Conservation (phyloP, 2,797 vertebrate species). For the Xerus rutilus region DNA sequence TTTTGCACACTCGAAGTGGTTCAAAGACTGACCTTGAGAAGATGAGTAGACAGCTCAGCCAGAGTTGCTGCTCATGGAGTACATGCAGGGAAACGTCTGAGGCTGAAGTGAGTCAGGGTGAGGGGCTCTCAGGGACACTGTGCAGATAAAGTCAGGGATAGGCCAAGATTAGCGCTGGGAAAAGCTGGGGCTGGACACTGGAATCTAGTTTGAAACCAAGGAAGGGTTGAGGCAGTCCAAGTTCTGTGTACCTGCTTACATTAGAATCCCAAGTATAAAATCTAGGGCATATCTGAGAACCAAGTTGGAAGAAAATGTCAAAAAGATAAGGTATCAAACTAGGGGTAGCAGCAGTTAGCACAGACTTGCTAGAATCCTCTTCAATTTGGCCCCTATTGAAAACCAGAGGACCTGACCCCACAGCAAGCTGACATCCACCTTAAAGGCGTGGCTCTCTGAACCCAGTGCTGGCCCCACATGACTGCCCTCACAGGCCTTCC, state of each 20-base stretch:
- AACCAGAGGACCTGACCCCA: neutral
- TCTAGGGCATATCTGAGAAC: neutral
- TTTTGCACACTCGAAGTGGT: neutral
- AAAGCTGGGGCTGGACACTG: neutral
- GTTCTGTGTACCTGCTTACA: neutral
- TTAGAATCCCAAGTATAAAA: neutral
- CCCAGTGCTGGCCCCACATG: neutral
- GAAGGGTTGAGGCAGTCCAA: neutral
- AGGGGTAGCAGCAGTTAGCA: neutral
- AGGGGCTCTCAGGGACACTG: neutral
- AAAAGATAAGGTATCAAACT: neutral
- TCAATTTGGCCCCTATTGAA: neutral
- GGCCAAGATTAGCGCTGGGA: neutral
- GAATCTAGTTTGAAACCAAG: constrained; percentile 23
- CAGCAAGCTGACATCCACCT: neutral
- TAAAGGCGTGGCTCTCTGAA: neutral
- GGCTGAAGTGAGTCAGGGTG: neutral
- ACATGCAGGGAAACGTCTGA: neutral
- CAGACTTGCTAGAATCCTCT: neutral
- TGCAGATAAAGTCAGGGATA: neutral
- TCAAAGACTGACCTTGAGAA: constrained; percentile 16
- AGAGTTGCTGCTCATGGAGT: neutral
- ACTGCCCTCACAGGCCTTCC: neutral
- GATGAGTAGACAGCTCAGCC: neutral
- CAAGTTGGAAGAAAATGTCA: neutral